These are phyloP conservation scores for Chitala chitala DNA, from an alignment of 2,113 vertebrate species.

Conservation along the genomic window DNA sequence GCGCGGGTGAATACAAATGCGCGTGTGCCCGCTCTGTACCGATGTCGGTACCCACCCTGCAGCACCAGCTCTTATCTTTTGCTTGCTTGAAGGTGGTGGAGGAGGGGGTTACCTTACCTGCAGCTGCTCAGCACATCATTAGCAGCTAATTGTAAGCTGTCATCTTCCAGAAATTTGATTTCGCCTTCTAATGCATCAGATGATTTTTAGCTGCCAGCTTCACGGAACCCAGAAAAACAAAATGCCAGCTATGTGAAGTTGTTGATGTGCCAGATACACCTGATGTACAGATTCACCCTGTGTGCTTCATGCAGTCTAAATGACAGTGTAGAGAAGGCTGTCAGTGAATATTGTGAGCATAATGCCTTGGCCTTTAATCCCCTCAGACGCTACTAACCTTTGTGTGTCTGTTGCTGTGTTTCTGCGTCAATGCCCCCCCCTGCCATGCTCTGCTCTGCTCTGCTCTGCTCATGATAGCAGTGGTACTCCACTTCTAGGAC, in stretches of 20 bases:
- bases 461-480: too few species aligned
- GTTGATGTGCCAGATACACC: too few species aligned
- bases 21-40: neutral
- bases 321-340: too few species aligned
- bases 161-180: neutral
- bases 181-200: conserved; percentile 6
- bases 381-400: neutral
- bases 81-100: too few species aligned
- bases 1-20: conserved; percentile 1
- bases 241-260: too few species aligned
- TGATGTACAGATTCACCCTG: neutral
- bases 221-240: too few species aligned
- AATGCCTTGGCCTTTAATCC: neutral
- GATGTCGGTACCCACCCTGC: neutral
- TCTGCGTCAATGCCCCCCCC: too few species aligned
- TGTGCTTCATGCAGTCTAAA: neutral
- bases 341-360: neutral
- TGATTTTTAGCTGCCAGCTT: neutral
- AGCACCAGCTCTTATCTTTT: neutral
- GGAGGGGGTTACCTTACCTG: neutral
- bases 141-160: conserved; percentile 2
- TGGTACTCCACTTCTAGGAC: too few species aligned
- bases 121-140: neutral
- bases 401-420: too few species aligned
- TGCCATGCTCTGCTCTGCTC: too few species aligned